Conservation (phyloP, 2,797 vertebrate species). For the Sebastes wilsoni region DNA sequence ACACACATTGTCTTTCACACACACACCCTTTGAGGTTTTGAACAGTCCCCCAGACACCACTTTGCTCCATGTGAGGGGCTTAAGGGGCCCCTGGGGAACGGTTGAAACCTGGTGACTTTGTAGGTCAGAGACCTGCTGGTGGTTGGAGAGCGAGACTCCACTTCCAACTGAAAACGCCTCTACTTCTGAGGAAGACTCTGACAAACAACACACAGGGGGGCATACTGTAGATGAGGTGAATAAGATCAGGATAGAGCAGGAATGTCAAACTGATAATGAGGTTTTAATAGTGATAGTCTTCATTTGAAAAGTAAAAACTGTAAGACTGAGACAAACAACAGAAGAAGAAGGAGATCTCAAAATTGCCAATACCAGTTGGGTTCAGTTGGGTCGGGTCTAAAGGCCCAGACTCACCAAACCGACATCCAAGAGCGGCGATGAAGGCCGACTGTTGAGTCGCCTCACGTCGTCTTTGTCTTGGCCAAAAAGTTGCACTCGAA, state of each 20-base stretch:
- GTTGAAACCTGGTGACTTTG: slow-evolving; percentile 61
- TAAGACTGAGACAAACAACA: neutral
- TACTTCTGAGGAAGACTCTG: too few relatives aligned
- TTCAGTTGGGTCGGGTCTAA: too few relatives aligned
- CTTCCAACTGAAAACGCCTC: neutral
- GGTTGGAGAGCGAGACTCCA: slow-evolving; percentile 2
- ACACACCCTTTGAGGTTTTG: slow-evolving; percentile 57
- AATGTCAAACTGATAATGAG: neutral
- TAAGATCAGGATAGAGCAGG: neutral
- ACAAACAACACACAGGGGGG: neutral
- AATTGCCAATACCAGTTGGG: too few relatives aligned
- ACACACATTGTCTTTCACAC: slow-evolving; percentile 2
- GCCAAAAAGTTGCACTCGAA: too few relatives aligned
- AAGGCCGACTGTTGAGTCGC: too few relatives aligned
- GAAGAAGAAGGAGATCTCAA: neutral
- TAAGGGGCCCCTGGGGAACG: slow-evolving; percentile 70
- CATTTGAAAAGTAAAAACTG: neutral
- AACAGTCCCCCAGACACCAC: slow-evolving; percentile 68
- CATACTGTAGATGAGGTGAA: too few relatives aligned
- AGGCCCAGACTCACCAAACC: too few relatives aligned
- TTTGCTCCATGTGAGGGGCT: slow-evolving; percentile 66
- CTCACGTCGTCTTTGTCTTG: too few relatives aligned
- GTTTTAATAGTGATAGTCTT: neutral
- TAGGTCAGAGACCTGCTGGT: slow-evolving; percentile 45
- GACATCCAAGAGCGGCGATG: too few relatives aligned